Evolutionary conservation across 2,113 vertebrate species (phyloP), one percentile per base, ranked within the genome.

Genomic region (Synchiropus splendidus): DNA sequence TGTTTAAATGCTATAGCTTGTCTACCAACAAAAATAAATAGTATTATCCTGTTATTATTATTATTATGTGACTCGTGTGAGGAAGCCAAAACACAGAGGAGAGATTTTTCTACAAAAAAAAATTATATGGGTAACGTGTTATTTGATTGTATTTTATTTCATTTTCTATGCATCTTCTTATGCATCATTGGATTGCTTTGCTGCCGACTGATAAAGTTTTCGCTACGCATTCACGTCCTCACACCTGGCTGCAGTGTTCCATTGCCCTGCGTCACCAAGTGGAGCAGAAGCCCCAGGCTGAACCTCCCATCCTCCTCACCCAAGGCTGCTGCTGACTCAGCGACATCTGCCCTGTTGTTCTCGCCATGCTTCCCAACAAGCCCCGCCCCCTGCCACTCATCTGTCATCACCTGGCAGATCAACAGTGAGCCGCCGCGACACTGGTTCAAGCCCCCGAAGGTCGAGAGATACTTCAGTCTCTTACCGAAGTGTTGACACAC

Each of bases 351-450:
- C 61, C 48, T 52, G 42, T 58, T 74, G 66, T 67, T 70, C 61
- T 67, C 39, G 64, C 70, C 68, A 53, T 46, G 16, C 64, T 86
- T 85, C 79, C 78, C 81, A 76, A 75, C 75, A 63, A 67, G 64
- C 38, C 69, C 56, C 56, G 59, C 77, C 75, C 55, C 59, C 57
- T 17, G 31, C 57, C 36, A 4, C 48, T 66, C 65, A 56, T 77
- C 77, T 68, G 40, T 84, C 76, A 75, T 66, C 64, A 39, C 51
- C 44, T 58, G 58, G 63, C 73, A 72, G 66, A 44, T 34, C 48
- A 44, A 61, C 67, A 37, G 36, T 31, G 45, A 49, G 45, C 31
- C 31, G 66, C 47, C 58, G 46, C 63, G 62, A 70, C 59, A 45
- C 41, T 14, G 6, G 51, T 57, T 52, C 64, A 67, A 78, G 80